Evolutionary conservation across 2,888 invertebrate species (phyloP).

Genomic region (Spialia ferax): DNA sequence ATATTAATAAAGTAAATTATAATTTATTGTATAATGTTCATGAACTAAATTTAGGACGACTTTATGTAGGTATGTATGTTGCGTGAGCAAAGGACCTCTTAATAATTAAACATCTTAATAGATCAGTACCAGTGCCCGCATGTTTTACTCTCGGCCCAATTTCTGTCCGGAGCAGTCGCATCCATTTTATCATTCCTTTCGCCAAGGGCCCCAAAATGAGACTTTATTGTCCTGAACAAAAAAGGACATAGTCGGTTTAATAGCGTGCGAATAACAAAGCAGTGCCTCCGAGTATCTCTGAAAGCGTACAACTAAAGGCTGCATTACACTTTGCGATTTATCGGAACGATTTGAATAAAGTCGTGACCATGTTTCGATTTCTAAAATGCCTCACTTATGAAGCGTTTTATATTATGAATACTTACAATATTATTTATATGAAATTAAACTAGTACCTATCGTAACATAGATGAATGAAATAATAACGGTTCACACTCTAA

Average conservation of each 20-base stretch:
- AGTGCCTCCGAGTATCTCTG: background rate
- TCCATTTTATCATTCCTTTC: background rate
- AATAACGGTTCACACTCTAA: too few species aligned
- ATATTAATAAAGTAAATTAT: too few species aligned
- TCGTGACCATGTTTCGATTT: background rate
- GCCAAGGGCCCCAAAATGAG: background rate
- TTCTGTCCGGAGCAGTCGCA: background rate
- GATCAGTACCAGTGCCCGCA: background rate
- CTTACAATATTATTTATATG: too few species aligned
- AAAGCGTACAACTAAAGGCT: slow-evolving; percentile 12
- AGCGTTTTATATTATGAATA: too few species aligned
- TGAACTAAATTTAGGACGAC: too few species aligned
- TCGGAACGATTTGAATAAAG: background rate
- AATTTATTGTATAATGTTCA: too few species aligned
- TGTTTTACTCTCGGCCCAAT: background rate
- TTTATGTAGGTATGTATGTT: too few species aligned
- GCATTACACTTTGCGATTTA: background rate
- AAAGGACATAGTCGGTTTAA: slow-evolving; percentile 8
- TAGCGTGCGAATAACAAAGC: slow-evolving; percentile 34
- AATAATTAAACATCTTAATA: too few species aligned
- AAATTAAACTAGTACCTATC: too few species aligned
- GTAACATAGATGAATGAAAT: too few species aligned
- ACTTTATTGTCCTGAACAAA: slow-evolving; percentile 4
- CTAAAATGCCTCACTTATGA: too few species aligned
- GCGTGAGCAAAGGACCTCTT: too few species aligned